Evolutionary conservation across 2,888 invertebrate genomes (phyloP).

Genomic region (Plebejus melissa): DNA sequence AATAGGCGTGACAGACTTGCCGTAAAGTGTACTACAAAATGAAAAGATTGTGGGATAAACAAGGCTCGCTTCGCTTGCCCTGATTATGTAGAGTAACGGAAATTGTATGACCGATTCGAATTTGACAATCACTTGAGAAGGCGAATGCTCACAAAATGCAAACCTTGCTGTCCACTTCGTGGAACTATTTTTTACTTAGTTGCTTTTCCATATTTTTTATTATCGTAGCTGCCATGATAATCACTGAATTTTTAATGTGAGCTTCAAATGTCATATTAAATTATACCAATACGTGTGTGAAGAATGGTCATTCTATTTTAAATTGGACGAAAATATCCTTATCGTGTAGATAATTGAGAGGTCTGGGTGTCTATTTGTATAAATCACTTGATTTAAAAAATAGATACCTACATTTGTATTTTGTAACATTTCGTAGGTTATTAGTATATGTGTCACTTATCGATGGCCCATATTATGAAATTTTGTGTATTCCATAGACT

Average conservation of each 20-base stretch:
- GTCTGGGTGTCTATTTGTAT: neutral
- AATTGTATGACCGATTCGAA: neutral
- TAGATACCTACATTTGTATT: no score
- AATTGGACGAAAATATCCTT: neutral
- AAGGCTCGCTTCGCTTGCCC: no score
- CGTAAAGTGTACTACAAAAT: no score
- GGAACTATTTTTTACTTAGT: neutral
- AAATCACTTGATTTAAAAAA: no score
- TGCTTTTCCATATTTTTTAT: neutral
- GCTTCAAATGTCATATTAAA: conserved; percentile 5
- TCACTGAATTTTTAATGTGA: conserved; percentile 18
- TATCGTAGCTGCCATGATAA: neutral
- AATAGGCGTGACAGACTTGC: no score
- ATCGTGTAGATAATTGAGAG: neutral
- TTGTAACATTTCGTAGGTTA: no score
- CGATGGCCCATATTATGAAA: no score
- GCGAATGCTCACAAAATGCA: neutral
- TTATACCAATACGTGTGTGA: neutral
- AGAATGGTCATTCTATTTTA: neutral
- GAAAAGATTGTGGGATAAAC: no score
- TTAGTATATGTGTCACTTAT: no score
- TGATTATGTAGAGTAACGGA: neutral
- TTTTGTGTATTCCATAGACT: no score
- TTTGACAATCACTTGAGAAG: neutral
- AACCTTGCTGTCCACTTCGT: no score